A percentile compares a stretch with the other conserved stretches of the same genome.
phyloP scores from a whole-genome alignment of 2,113 vertebrate species.

The Prinia subflava region DNA sequence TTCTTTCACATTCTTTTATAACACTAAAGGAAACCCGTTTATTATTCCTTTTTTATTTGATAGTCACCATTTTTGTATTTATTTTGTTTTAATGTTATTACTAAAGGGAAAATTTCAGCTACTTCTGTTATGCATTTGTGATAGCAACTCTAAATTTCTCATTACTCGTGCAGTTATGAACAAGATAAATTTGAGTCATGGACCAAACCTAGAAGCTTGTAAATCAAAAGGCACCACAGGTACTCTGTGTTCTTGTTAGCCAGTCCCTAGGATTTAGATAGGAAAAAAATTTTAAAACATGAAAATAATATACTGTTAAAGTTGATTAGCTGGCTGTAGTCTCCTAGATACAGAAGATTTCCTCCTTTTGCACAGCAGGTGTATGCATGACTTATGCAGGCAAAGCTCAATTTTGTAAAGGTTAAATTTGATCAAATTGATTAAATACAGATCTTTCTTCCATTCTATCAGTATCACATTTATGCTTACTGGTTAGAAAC shows the following conservation, averaged over 20 bases:
- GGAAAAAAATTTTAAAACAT: constrained; percentile 35
- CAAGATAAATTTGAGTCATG: constrained; percentile 29
- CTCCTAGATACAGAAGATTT: constrained; percentile 64
- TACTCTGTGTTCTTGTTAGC: constrained; percentile 62
- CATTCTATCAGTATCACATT: constrained; percentile 44
- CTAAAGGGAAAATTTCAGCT: background rate
- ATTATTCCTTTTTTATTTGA: background rate
- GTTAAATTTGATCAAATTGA: constrained; percentile 72
- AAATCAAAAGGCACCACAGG: constrained; percentile 55
- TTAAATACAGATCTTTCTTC: constrained; percentile 65
- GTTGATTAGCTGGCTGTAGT: constrained; percentile 66
- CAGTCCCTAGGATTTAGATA: constrained; percentile 44
- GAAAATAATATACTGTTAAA: constrained; percentile 68
- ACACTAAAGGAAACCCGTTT: background rate
- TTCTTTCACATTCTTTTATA: background rate
- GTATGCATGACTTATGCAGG: constrained; percentile 64
- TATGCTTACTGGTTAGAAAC: constrained; percentile 22
- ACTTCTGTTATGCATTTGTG: background rate
- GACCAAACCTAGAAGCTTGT: constrained; percentile 8
- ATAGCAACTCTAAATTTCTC: constrained; percentile 10
- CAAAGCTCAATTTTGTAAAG: constrained; percentile 68
- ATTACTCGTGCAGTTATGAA: constrained; percentile 25
- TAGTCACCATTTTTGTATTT: background rate
- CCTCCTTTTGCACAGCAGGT: constrained; percentile 65
- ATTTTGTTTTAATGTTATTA: background rate